A percentile compares a stretch with the other conserved stretches of the same genome.
phyloP scores from a whole-genome alignment of 2,888 invertebrate species.

The Cephus sareptanus region DNA sequence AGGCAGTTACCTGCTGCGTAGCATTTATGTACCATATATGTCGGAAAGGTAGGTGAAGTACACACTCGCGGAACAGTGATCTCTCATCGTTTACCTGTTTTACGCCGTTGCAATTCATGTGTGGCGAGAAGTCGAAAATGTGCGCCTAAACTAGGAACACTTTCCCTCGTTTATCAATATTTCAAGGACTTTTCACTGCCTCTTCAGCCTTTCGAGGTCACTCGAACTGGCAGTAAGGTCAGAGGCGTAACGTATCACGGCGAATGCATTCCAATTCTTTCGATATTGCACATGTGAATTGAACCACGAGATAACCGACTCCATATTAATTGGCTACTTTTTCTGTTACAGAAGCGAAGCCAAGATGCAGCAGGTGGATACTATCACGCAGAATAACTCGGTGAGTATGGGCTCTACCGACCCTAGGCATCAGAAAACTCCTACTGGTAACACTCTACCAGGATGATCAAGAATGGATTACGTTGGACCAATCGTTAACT shows the following conservation, averaged over 20 bases:
- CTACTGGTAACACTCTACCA: not conserved
- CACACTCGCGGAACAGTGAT: constrained; percentile 4
- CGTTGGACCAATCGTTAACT: not conserved
- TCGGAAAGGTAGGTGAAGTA: constrained; percentile 59
- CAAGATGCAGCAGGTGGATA: constrained; percentile 73
- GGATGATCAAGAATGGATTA: not conserved
- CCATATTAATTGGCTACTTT: constrained; percentile 19
- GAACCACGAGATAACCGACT: not conserved
- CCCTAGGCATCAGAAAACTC: not conserved
- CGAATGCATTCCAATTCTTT: not conserved
- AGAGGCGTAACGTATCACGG: not conserved
- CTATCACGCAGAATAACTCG: constrained; percentile 70
- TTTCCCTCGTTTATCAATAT: not conserved
- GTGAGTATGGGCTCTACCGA: constrained; percentile 60
- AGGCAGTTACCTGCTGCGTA: constrained; percentile 63
- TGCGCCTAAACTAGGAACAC: not conserved
- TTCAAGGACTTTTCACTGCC: not conserved
- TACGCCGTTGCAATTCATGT: not conserved
- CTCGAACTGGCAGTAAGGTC: not conserved
- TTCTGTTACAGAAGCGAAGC: constrained; percentile 64
- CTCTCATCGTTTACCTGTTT: not conserved
- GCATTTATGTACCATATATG: constrained; percentile 66
- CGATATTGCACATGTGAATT: not conserved
- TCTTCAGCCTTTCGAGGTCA: not conserved
- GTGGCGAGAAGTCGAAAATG: not conserved